Conservation (phyloP, 2,888 invertebrate genomes). For the Campaea margaritaria region DNA sequence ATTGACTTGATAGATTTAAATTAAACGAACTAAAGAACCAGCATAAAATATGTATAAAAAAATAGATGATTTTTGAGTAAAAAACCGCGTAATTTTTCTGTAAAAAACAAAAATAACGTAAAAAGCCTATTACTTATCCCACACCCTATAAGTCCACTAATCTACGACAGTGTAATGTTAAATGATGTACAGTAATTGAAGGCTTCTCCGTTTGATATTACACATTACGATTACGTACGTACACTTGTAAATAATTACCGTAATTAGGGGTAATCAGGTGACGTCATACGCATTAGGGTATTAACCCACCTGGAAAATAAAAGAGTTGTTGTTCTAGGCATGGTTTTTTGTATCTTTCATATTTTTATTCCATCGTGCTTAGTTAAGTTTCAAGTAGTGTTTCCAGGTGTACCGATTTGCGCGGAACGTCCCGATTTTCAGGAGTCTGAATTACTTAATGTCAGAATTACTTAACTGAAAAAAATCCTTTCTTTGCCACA, state of each 20-base stretch:
- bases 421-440: no score
- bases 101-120: neutral
- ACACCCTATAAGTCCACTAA: constrained; percentile 23
- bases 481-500: no score
- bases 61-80: no score
- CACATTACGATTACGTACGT: constrained; percentile 40
- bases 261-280: constrained; percentile 45
- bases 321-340: neutral
- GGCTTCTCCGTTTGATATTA: constrained; percentile 40
- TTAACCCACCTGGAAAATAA: constrained; percentile 24
- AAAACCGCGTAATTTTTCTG: neutral
- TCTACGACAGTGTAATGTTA: constrained; percentile 31
- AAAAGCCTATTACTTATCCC: constrained; percentile 13
- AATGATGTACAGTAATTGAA: constrained; percentile 38
- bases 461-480: no score
- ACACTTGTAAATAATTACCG: constrained; percentile 39
- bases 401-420: no score
- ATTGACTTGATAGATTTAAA: no score
- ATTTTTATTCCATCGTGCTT: no score
- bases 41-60: no score
- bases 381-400: no score
- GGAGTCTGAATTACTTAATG: no score
- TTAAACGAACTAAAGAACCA: no score
- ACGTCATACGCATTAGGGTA: constrained; percentile 34
- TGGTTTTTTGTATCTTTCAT: neutral